These are phyloP conservation scores for Drosophila peninsularis DNA, from an alignment of 2,888 invertebrate genomes.

Conservation along the genomic window DNA sequence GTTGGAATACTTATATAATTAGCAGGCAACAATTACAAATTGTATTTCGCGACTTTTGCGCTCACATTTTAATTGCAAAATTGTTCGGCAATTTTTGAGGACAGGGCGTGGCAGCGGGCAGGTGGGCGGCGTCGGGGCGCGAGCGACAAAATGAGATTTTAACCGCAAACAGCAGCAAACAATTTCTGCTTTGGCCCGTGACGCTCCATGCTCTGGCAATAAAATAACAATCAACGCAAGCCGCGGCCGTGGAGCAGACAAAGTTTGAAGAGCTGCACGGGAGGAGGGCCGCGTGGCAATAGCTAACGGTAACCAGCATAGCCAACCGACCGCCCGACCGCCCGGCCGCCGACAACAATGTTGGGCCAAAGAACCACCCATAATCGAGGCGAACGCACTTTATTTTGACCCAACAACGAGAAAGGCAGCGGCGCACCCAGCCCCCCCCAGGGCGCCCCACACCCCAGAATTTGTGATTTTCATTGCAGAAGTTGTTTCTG, in stretches of 20 bases:
- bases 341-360: conserved; percentile 44
- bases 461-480: conserved; percentile 39
- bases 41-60: conserved; percentile 66
- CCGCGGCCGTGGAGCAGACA: conserved; percentile 51
- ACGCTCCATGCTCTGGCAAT: conserved; percentile 68
- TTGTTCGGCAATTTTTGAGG: conserved; percentile 53
- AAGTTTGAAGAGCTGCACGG: conserved; percentile 10
- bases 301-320: conserved; percentile 23
- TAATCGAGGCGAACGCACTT: conserved; percentile 45
- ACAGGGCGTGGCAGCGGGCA: conserved; percentile 6
- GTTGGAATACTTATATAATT: conserved; percentile 41
- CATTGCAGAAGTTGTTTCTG: conserved; percentile 39
- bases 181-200: conserved; percentile 72
- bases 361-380: conserved; percentile 26
- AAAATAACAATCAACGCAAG: conserved; percentile 78
- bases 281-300: conserved; percentile 1
- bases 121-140: conserved; percentile 29
- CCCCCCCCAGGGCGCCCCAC: background rate
- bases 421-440: conserved; percentile 2
- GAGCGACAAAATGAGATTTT: conserved; percentile 72
- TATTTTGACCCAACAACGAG: conserved; percentile 37
- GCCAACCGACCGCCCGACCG: conserved; percentile 24
- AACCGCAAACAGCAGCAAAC: conserved; percentile 74
- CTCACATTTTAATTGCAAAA: conserved; percentile 71
- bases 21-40: conserved; percentile 48